These are phyloP conservation scores for Pseudorhiza aurosa DNA, from an alignment of 30 jellyfish, hydroid and myxozoan species.

Conservation along the genomic window DNA sequence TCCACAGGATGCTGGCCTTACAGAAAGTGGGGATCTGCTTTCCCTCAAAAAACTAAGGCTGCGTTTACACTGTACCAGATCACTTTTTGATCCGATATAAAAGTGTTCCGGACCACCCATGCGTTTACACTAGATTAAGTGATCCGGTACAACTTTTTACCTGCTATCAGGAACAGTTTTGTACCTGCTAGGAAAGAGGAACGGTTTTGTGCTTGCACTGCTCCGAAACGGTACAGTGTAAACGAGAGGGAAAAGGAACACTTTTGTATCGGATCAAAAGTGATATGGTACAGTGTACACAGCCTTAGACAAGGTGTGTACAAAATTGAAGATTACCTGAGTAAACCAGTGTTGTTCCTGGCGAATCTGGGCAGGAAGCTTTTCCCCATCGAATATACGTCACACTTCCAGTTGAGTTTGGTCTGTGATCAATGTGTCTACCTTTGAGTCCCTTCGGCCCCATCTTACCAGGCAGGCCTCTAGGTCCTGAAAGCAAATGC, in stretches of 20 bases:
- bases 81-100: no score
- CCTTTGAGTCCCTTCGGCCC: conserved; percentile 32
- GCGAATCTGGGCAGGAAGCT: conserved; percentile 64
- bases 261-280: no score
- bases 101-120: no score
- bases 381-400: conserved; percentile 92
- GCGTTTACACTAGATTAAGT: no score
- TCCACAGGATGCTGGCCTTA: not conserved
- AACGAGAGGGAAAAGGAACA: no score
- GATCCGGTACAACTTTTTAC: no score
- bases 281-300: no score
- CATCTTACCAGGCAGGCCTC: conserved; percentile 46
- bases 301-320: no score
- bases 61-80: no score
- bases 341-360: conserved; percentile 50
- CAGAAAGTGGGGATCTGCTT: not conserved
- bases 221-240: no score
- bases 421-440: conserved; percentile 7
- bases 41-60: not conserved
- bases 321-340: conserved; percentile 18
- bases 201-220: no score
- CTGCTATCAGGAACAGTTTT: no score
- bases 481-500: conserved; percentile 21
- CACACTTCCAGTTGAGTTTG: conserved; percentile 31
- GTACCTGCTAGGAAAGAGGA: not conserved